A percentile compares a stretch with the other conserved stretches of the same genome.
Evolutionary conservation across 2,113 vertebrate species (phyloP).

Genomic region (Tachysurus vachellii): DNA sequence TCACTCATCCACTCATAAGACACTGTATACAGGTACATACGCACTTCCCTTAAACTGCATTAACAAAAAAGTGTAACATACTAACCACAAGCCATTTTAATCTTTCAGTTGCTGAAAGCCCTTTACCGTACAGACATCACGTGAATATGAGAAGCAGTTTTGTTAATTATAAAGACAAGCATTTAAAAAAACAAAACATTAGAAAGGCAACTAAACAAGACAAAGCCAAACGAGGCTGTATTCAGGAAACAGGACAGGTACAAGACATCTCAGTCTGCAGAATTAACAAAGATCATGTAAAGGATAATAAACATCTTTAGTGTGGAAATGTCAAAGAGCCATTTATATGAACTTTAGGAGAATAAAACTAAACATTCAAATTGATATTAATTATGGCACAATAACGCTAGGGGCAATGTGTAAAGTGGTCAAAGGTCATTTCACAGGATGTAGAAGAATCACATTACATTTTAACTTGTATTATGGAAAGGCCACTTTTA

Average conservation of each 20-base stretch:
- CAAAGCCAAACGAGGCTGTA: slow-evolving; percentile 51
- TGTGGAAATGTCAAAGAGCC: not conserved
- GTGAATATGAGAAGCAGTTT: slow-evolving; percentile 62
- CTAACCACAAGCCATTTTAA: slow-evolving; percentile 53
- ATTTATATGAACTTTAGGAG: slow-evolving; percentile 33
- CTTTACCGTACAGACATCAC: slow-evolving; percentile 32
- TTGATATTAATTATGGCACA: slow-evolving; percentile 67
- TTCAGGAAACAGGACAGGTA: not conserved
- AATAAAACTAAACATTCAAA: slow-evolving; percentile 37
- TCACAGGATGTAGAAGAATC: slow-evolving; percentile 29
- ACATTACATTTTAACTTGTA: slow-evolving; percentile 11
- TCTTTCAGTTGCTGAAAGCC: slow-evolving; percentile 40
- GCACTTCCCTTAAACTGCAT: slow-evolving; percentile 50
- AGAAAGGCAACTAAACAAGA: slow-evolving; percentile 68
- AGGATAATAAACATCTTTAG: not conserved
- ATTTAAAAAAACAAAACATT: slow-evolving; percentile 33
- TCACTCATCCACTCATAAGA: slow-evolving; percentile 52
- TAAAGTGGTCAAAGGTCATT: slow-evolving; percentile 15
- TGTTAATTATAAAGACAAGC: slow-evolving; percentile 53
- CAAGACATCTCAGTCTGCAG: not conserved
- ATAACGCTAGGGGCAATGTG: slow-evolving; percentile 52
- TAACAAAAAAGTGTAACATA: slow-evolving; percentile 59
- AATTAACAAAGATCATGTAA: not conserved
- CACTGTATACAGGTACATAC: slow-evolving; percentile 31
- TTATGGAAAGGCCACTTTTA: slow-evolving; percentile 32